Percentiles rank a stretch among this genome's conserved stretches.
These are phyloP conservation scores for Allygus modestus DNA, from an alignment of 2,888 invertebrate genomes.

Conservation along the genomic window DNA sequence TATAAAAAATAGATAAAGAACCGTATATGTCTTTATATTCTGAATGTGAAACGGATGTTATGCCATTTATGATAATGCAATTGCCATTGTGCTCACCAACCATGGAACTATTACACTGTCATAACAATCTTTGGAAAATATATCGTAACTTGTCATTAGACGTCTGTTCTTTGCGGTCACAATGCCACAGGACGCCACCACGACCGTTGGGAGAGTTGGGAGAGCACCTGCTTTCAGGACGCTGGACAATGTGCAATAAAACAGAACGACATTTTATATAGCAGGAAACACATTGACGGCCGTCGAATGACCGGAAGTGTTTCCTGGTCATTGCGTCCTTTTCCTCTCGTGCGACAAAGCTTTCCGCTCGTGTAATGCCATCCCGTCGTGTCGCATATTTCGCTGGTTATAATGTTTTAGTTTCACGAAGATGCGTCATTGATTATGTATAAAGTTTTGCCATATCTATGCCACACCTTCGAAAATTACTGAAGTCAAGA, in stretches of 20 bases:
- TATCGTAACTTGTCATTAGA: neutral
- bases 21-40: no score
- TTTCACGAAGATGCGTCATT: no score
- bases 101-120: constrained; percentile 4
- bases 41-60: no score
- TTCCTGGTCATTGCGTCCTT: constrained; percentile 44
- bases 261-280: constrained; percentile 52
- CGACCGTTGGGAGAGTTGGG: neutral
- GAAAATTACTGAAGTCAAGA: no score
- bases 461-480: no score
- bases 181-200: neutral
- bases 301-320: constrained; percentile 24
- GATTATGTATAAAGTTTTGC: no score
- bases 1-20: no score
- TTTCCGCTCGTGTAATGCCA: neutral
- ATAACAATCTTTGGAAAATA: neutral
- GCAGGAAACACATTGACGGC: constrained; percentile 55
- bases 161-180: neutral
- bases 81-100: constrained; percentile 12
- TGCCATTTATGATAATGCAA: neutral
- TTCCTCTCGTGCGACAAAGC: constrained; percentile 26
- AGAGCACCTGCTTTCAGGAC: constrained; percentile 20
- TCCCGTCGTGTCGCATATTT: no score
- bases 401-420: no score
- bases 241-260: constrained; percentile 38